A percentile compares a stretch with the other conserved stretches of the same genome.
Conservation (phyloP, 1,140 invertebrate genomes). For the Dolichoris vasculosae region DNA sequence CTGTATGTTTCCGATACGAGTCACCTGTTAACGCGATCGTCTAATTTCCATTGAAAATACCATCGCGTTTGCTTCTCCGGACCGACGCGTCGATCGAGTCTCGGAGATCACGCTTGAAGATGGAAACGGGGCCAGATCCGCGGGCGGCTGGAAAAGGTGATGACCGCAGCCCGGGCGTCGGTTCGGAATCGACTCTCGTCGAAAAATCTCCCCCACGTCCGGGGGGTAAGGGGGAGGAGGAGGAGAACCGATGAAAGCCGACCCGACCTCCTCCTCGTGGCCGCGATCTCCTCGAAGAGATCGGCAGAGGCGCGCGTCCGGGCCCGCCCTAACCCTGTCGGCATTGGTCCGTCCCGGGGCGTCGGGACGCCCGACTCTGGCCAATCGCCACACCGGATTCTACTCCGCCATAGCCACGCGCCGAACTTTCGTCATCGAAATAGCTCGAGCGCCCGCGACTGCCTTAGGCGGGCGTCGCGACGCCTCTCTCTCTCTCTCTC, state of each 20-base stretch:
- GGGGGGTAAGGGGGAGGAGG: background rate
- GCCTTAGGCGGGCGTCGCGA: conserved; percentile 25
- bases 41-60: background rate
- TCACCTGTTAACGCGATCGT: background rate
- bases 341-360: conserved; percentile 19
- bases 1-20: no score
- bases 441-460: conserved; percentile 6
- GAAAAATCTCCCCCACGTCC: background rate
- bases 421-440: conserved; percentile 23
- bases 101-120: background rate
- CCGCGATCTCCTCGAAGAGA: conserved; percentile 17
- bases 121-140: background rate
- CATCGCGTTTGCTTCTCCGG: background rate
- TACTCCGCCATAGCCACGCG: conserved; percentile 19
- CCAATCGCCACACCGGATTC: conserved; percentile 13
- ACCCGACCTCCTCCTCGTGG: conserved; percentile 24
- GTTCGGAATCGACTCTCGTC: background rate
- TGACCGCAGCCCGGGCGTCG: background rate
- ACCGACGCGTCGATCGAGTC: no score
- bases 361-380: conserved; percentile 15
- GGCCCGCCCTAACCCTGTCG: background rate
- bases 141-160: background rate
- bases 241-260: conserved; percentile 29
- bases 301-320: conserved; percentile 28
- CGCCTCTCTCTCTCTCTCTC: background rate